Percentiles rank a stretch among this genome's conserved stretches.
Evolutionary conservation across 2,888 invertebrate genomes (phyloP).

Genomic region (Nudaria mundana): DNA sequence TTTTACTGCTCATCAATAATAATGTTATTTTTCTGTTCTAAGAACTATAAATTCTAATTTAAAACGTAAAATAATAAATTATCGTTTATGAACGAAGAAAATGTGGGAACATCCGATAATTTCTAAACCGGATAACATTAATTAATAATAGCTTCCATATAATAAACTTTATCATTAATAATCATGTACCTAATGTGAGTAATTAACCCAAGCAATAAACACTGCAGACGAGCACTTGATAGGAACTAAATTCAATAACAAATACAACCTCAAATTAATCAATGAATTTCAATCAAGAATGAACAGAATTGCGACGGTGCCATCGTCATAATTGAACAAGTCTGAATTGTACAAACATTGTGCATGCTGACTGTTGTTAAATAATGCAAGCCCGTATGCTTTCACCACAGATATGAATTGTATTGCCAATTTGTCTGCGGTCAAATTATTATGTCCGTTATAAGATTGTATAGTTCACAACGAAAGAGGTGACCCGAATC

Average conservation of each 20-base stretch:
- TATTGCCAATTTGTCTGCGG: slow-evolving; percentile 33
- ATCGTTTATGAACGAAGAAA: not conserved
- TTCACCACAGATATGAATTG: slow-evolving; percentile 20
- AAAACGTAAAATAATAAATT: not conserved
- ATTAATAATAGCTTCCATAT: not conserved
- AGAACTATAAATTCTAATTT: not conserved
- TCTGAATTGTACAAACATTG: slow-evolving; percentile 43
- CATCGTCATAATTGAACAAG: slow-evolving; percentile 36
- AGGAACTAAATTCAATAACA: slow-evolving; percentile 7
- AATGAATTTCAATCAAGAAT: slow-evolving; percentile 53
- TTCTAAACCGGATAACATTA: not conserved
- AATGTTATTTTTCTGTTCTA: not conserved
- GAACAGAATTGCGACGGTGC: slow-evolving; percentile 32
- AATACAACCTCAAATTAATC: slow-evolving; percentile 28
- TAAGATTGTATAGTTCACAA: not conserved
- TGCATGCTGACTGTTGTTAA: slow-evolving; percentile 46
- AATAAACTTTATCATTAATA: not conserved
- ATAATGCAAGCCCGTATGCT: slow-evolving; percentile 51
- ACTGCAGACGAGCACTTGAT: slow-evolving; percentile 9
- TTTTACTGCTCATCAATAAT: not conserved
- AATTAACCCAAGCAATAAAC: slow-evolving; percentile 10
- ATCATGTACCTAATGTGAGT: slow-evolving; percentile 5
- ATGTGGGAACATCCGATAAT: not conserved
- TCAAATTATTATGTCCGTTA: slow-evolving; percentile 9
- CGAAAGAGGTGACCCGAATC: slow-evolving; percentile 2